A percentile compares a stretch with the other conserved stretches of the same genome.
Conservation (phyloP, 2,888 invertebrate species). For the Linnaemya tessellans region DNA sequence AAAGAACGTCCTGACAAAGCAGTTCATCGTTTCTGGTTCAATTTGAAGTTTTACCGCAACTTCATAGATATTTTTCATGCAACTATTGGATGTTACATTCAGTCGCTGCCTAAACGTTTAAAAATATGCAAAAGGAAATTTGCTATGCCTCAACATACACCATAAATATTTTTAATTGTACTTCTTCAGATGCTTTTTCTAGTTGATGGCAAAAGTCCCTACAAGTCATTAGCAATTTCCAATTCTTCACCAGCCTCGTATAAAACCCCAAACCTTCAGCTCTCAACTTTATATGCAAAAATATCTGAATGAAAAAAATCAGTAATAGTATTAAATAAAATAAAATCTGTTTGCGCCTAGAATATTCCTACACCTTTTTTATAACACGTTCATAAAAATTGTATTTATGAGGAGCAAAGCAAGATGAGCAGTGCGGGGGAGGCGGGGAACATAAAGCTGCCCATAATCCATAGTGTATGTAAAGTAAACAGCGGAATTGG, state of each 20-base stretch:
- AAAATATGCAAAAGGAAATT: too few relatives aligned
- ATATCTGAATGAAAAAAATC: neutral
- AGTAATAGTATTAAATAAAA: conserved; percentile 65
- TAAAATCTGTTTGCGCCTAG: conserved; percentile 55
- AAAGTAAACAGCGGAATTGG: conserved; percentile 59
- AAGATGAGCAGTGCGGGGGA: neutral
- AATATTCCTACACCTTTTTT: neutral
- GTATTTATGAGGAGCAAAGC: neutral
- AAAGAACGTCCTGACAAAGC: too few relatives aligned
- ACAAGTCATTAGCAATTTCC: neutral
- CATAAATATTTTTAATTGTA: too few relatives aligned
- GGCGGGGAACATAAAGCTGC: conserved; percentile 30
- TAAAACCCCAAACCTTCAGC: conserved; percentile 6
- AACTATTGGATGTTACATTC: too few relatives aligned
- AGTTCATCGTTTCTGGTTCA: too few relatives aligned
- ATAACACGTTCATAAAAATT: conserved; percentile 41
- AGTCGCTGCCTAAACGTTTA: too few relatives aligned
- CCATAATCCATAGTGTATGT: conserved; percentile 55
- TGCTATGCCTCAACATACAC: too few relatives aligned
- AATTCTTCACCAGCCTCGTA: neutral
- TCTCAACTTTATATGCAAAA: neutral
- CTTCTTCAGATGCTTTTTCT: neutral
- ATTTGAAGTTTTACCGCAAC: too few relatives aligned
- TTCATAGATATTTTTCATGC: too few relatives aligned
- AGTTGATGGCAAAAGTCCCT: neutral